These are phyloP conservation scores for Vombatus ursinus DNA, from an alignment of 2,113 vertebrate genomes.

Conservation along the genomic window DNA sequence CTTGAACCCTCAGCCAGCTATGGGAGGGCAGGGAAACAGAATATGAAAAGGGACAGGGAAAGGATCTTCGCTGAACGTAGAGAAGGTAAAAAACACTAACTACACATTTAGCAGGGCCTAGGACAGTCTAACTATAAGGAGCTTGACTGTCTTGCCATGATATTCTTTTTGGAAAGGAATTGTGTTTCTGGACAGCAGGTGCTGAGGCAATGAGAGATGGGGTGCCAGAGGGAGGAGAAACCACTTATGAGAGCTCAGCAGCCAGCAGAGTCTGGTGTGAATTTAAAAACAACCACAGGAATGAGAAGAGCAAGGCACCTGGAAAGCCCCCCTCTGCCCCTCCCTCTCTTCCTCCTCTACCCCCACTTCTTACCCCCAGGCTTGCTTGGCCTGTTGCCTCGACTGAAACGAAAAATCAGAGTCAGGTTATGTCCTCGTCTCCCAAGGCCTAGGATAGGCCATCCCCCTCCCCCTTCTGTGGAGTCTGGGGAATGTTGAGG, in stretches of 20 bases:
- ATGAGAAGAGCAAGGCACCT: neutral
- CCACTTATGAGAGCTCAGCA: neutral
- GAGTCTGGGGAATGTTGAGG: neutral
- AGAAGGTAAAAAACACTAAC: neutral
- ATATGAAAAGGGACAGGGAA: neutral
- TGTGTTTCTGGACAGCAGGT: slow-evolving; percentile 9
- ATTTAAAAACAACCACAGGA: neutral
- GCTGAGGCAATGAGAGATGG: neutral
- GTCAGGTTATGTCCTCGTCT: neutral
- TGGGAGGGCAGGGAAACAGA: neutral
- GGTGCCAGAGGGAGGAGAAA: neutral
- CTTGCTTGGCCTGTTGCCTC: neutral
- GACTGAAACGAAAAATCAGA: neutral
- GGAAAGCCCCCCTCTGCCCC: neutral
- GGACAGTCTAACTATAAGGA: neutral
- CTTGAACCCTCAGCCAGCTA: neutral
- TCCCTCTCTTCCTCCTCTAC: neutral
- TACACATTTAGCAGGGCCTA: neutral
- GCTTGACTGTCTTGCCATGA: neutral
- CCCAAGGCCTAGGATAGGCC: neutral
- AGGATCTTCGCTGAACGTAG: neutral
- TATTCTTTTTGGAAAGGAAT: neutral
- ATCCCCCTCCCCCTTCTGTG: neutral
- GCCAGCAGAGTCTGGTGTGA: neutral
- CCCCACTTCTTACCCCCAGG: neutral